Evolutionary conservation across 2,113 vertebrate genomes (phyloP).

Genomic region (Dermatemys mawii): DNA sequence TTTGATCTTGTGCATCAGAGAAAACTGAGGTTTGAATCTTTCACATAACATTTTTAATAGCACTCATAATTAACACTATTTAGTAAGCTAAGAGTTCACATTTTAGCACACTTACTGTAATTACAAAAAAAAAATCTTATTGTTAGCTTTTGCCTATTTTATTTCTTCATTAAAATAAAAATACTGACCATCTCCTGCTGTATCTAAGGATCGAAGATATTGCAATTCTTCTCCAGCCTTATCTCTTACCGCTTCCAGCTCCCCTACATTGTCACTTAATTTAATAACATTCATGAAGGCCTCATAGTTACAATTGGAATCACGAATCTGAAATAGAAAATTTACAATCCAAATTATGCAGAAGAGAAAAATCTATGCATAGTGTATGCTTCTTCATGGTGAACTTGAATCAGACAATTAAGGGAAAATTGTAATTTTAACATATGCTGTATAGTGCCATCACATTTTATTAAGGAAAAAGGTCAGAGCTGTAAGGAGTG

Average conservation of each 20-base stretch:
- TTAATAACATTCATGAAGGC: slow-evolving; percentile 99
- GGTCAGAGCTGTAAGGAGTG: background rate
- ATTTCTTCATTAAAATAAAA: slow-evolving; percentile 6
- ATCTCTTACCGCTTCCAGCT: slow-evolving; percentile 97
- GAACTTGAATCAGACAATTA: background rate
- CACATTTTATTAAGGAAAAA: background rate
- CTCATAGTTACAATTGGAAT: slow-evolving; percentile 98
- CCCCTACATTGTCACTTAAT: slow-evolving; percentile 92
- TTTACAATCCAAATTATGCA: slow-evolving; percentile 1
- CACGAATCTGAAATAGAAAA: slow-evolving; percentile 87
- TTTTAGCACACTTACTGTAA: background rate
- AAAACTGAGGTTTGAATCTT: background rate
- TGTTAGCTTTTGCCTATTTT: background rate
- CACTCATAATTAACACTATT: background rate
- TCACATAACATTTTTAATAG: rapidly evolving
- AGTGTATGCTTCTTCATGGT: background rate
- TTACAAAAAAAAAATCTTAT: background rate
- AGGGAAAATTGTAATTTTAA: background rate
- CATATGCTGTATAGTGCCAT: background rate
- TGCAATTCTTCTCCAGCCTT: slow-evolving; percentile 97
- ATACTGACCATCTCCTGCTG: slow-evolving; percentile 92
- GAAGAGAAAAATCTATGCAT: background rate
- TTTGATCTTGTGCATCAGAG: background rate
- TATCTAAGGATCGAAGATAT: slow-evolving; percentile 96
- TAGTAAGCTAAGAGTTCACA: background rate